These are phyloP conservation scores for Syritta pipiens DNA, from an alignment of 2,888 invertebrate genomes.

Conservation along the genomic window DNA sequence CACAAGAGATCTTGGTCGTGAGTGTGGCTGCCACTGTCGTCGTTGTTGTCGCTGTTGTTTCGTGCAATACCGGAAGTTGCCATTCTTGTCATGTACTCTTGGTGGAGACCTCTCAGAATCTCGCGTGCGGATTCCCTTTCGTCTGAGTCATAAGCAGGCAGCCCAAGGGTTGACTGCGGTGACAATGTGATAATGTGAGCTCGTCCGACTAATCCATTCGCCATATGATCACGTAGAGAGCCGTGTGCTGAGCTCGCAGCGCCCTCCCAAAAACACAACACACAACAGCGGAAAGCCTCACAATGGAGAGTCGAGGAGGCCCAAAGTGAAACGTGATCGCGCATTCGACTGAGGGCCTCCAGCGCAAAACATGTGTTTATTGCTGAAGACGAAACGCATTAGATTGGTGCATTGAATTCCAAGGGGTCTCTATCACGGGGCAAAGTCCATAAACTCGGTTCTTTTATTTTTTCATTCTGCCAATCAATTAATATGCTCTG, in stretches of 20 bases:
- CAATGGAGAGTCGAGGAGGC: constrained; percentile 30
- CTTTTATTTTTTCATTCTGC: background rate
- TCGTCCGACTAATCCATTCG: constrained; percentile 55
- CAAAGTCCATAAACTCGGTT: constrained; percentile 60
- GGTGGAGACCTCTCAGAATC: constrained; percentile 53
- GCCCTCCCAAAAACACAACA: constrained; percentile 14
- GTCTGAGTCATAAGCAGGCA: constrained; percentile 47
- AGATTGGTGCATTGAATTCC: constrained; percentile 45
- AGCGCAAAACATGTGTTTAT: constrained; percentile 61
- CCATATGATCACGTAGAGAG: constrained; percentile 59
- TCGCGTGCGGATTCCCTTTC: constrained; percentile 63
- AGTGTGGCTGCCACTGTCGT: constrained; percentile 19
- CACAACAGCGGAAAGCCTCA: constrained; percentile 51
- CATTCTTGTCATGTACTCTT: constrained; percentile 68
- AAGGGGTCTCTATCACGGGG: constrained; percentile 28
- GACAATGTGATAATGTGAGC: constrained; percentile 53
- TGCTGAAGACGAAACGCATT: constrained; percentile 52
- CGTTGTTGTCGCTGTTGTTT: constrained; percentile 47
- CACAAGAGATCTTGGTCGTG: constrained; percentile 16
- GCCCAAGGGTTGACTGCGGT: constrained; percentile 44
- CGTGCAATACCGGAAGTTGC: constrained; percentile 70
- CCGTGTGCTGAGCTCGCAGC: constrained; percentile 19
- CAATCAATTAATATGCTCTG: constrained; percentile 51
- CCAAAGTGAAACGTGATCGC: constrained; percentile 62
- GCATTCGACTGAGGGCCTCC: constrained; percentile 53